Percentiles rank a stretch among this genome's conserved stretches.
These are phyloP conservation scores for Macquaria australasica DNA, from an alignment of 2,113 vertebrate species.

Conservation along the genomic window DNA sequence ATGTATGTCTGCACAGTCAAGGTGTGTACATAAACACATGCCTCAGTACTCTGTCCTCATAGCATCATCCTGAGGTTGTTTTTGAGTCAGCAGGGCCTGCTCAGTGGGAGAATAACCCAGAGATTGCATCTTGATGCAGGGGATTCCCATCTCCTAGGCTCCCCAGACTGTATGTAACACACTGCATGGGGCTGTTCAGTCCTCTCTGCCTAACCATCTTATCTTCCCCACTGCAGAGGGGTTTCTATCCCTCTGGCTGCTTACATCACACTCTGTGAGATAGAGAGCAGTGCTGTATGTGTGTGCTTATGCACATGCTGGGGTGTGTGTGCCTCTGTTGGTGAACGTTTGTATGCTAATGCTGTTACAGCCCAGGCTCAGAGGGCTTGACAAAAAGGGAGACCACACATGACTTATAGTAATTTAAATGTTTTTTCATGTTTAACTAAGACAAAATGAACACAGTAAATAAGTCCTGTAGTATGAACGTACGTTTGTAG, in stretches of 20 bases:
- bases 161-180: conserved; percentile 52
- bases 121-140: conserved; percentile 69
- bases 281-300: not conserved
- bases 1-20: conserved; percentile 5
- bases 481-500: not conserved
- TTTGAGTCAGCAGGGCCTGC: conserved; percentile 41
- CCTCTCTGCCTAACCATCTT: conserved; percentile 68
- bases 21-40: conserved; percentile 13
- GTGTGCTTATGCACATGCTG: not conserved
- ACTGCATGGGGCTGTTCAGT: conserved; percentile 47
- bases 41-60: conserved; percentile 7
- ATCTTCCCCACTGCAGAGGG: conserved; percentile 77
- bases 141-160: conserved; percentile 67
- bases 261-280: conserved; percentile 58
- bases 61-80: conserved; percentile 41
- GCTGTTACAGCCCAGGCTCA: conserved; percentile 5
- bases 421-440: not conserved
- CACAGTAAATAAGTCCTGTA: not conserved
- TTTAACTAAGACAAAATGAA: not conserved
- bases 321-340: not conserved
- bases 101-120: conserved; percentile 50
- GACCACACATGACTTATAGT: not conserved
- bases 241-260: conserved; percentile 60
- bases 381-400: not conserved
- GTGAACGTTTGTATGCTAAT: not conserved